Base-by-base conservation (phyloP, 2,888 invertebrate species). In the Melanophora roralis region DNA sequence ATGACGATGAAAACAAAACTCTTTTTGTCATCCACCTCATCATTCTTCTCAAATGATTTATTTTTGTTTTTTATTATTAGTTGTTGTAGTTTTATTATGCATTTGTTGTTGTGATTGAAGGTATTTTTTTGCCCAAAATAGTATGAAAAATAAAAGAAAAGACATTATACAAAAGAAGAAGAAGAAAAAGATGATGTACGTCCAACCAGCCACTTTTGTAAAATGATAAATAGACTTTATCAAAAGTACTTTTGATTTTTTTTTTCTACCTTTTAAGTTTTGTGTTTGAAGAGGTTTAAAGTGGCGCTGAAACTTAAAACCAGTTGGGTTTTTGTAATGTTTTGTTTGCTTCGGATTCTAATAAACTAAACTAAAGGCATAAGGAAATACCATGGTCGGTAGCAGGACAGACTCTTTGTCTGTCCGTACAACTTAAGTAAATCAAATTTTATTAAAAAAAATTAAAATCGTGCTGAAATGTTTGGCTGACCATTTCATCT, bases 281-380 rank as follows among this genome's bases (percentile, higher is more conserved):
- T 55, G 34, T 69, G 21, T 57, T 62, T 21, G 4, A 2, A 12
- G 1, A 2, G n/a, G 43, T 60, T 74, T 68, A 62, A 78, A 78
- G 78, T 78, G 78, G 78, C 78, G 78, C 72, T 78, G 78, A 78
- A 78, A 78, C 67, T 78, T 62, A 62, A 78, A 78, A 78, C 78
- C 72, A 72, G 72, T 62, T 68, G 47, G 62, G 67, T 23, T 74
- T 59, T 71, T 57, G 21, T 43, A 19, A 57, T 68, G 60, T 53
- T 23, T 21, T 68, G 11, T 11, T 32, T 59, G 16, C 60, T 67
- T 55, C 45, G 72, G 53, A 68, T 72, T 78, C 72, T 73, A 78
- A 78, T 60, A 73, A 65, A 62, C 67, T 60, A 67, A 67, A 68
- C 68, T 72, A 71, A 77, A 53, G 64, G 57, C 53, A 76, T 64